Evolutionary conservation across 2,113 vertebrate genomes (phyloP), one percentile per base, ranked within the genome.

Genomic region (Catharus fuscescens): DNA sequence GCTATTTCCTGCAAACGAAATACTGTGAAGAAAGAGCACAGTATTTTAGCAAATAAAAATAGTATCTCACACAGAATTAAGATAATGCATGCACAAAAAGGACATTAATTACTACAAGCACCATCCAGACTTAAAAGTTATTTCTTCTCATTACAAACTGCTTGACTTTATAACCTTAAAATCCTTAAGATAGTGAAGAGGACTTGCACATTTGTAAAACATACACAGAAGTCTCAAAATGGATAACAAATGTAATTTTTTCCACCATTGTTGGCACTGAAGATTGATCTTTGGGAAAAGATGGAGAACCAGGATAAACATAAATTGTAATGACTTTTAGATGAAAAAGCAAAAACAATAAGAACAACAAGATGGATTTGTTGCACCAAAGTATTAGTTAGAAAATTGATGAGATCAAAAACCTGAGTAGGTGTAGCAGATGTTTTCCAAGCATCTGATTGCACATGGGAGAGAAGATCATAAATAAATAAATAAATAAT

Each of bases 381-480:
- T 54, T 54, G 71, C 71, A 90, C 12, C 47, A 64, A 88, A 94
- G 47, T 32, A 73, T 86, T 62, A 82, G 66, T 45, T 59, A 80
- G 44, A 32, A 90, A 92, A 88, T 19, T 61, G 34, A 77, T 74
- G 67, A 93, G 64, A 93, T 83, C 53, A 88, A 83, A 96, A 95
- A 96, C 94, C 91, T 92, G 94, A 64, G 88, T 18, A 88, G 82
- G 15, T 90, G 86, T 72, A 93, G 92, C 65, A 90, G 92, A 86
- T 95, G 56, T 93, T 95, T 94, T 83, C 91, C 88, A 90, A 86
- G 32, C 79, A 90, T 86, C 88, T 95, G 95, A 96, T 48, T 69
- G 93, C 81, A 80, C 18, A 60, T 56, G n/a, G 66, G 85, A 88
- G 56, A 92, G 34, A 94, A 97, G 31, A 95, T 16, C 0, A 24